Conservation (phyloP, 2,113 vertebrate genomes). For the Romanogobio albipinnatus region DNA sequence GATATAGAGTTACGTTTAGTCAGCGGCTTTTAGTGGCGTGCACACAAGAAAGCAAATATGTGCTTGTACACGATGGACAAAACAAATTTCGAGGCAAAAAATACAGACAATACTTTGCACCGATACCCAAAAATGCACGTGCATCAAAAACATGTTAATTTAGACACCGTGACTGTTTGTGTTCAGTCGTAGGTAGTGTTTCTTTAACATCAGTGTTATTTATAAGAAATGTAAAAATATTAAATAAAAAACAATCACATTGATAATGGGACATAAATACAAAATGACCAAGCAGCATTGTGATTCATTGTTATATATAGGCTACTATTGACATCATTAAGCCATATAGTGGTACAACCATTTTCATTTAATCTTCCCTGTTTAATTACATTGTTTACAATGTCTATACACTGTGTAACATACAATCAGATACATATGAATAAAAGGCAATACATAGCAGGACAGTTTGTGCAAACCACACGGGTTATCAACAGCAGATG, state of each 20-base stretch:
- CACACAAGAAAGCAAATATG: not conserved
- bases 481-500: conserved; percentile 67
- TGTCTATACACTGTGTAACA: conserved; percentile 36
- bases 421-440: conserved; percentile 44
- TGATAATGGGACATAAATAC: conserved; percentile 33
- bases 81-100: conserved; percentile 30
- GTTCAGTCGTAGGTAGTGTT: conserved; percentile 38
- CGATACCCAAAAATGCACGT: conserved; percentile 1
- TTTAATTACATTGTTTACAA: conserved; percentile 26
- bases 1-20: conserved; percentile 35
- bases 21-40: conserved; percentile 10
- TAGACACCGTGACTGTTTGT: conserved; percentile 32
- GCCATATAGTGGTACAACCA: conserved; percentile 44
- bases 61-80: not conserved
- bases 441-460: conserved; percentile 45
- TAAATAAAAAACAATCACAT: not conserved
- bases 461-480: conserved; percentile 57
- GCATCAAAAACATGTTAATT: not conserved
- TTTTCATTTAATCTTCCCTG: conserved; percentile 37
- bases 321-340: conserved; percentile 53
- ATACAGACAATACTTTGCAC: conserved; percentile 44
- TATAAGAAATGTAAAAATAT: not conserved
- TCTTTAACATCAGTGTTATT: conserved; percentile 11
- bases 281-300: conserved; percentile 56
- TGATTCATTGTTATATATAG: conserved; percentile 38